Evolutionary conservation across 2,113 vertebrate genomes (phyloP), one percentile per base, ranked within the genome.

Genomic region (Megaceryle torquata): DNA sequence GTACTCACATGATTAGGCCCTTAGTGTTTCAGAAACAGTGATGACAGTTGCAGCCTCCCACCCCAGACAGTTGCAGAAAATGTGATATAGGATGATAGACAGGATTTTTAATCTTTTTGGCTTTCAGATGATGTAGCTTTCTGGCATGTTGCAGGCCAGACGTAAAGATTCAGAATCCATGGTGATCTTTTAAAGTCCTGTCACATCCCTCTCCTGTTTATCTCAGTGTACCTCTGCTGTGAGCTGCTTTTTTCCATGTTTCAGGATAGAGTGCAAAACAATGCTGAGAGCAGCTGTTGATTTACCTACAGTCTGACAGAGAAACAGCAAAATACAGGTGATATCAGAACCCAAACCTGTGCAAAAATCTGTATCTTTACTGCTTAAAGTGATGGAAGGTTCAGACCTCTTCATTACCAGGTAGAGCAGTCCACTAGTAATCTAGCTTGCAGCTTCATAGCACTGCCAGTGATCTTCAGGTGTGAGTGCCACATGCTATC

Each of bases 21-120:
- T 72, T 76, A 76, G 60, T 85, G 68, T 89, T 95, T 88, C 88
- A 88, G 89, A 96, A 93, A 77, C 75, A 91, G 74, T 54, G 15
- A 69, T 89, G 78, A 80, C 28, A 71, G 78, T 80, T 88, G 31
- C 37, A 91, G 63, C 71, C 75, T 96, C 84, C 87, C 75, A 93
- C 63, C 50, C 63, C 71, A 84, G 81, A 80, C 74, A 76, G 88
- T 59, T 91, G 50, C 46, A 85, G 61, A 87, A 92, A 94, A 82
- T 2, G 9, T 63, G 65, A 92, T 90, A 56, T 14, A 88, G 65
- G 59, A 74, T 86, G 78, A 85, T 82, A 69, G 82, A 67, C 18
- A 60, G 74, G 63, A 88, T 82, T 95, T 88, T 88, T 63, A 85
- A 94, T 82, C 37, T 33, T 76, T 71, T 67, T 61, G 44, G 10